A percentile compares a stretch with the other conserved stretches of the same genome.
Evolutionary conservation across 2,888 invertebrate species (phyloP).

Genomic region (Volucella bombylans): DNA sequence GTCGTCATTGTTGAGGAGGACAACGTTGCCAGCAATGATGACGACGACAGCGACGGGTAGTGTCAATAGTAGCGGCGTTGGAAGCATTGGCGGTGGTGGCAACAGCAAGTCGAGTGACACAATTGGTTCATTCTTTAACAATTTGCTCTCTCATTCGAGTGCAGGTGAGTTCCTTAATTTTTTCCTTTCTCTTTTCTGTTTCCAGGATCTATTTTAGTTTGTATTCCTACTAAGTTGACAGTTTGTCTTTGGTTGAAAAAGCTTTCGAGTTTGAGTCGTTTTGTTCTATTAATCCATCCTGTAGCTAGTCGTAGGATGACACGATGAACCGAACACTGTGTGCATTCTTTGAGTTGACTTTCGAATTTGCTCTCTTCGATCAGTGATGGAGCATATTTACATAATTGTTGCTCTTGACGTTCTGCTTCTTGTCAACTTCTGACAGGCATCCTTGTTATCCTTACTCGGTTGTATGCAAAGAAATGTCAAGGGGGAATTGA

Average conservation of each 20-base stretch:
- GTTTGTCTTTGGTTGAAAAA: slow-evolving; percentile 43
- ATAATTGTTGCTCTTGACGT: slow-evolving; percentile 45
- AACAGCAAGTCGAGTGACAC: slow-evolving; percentile 77
- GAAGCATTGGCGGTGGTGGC: slow-evolving; percentile 35
- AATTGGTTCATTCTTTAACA: slow-evolving; percentile 82
- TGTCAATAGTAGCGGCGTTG: slow-evolving; percentile 26
- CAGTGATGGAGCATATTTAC: slow-evolving; percentile 57
- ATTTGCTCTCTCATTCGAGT: slow-evolving; percentile 81
- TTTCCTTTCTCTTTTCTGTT: background rate
- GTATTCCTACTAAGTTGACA: slow-evolving; percentile 50
- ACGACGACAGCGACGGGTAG: slow-evolving; percentile 36
- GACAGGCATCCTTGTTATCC: slow-evolving; percentile 7
- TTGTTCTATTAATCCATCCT: slow-evolving; percentile 31
- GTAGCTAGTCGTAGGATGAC: background rate
- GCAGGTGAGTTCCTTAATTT: slow-evolving; percentile 78
- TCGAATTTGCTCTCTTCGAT: slow-evolving; percentile 50
- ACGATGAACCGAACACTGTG: background rate
- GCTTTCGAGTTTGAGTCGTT: slow-evolving; percentile 33
- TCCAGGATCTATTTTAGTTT: slow-evolving; percentile 64
- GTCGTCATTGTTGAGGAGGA: slow-evolving; percentile 12
- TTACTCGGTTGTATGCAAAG: slow-evolving; percentile 22
- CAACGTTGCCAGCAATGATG: slow-evolving; percentile 36
- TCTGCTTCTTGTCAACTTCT: no score
- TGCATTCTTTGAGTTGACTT: slow-evolving; percentile 53
- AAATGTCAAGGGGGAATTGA: slow-evolving; percentile 13